A percentile compares a stretch with the other conserved stretches of the same genome.
Conservation (phyloP, 2,888 invertebrate genomes). For the Trachelus tabidus region DNA sequence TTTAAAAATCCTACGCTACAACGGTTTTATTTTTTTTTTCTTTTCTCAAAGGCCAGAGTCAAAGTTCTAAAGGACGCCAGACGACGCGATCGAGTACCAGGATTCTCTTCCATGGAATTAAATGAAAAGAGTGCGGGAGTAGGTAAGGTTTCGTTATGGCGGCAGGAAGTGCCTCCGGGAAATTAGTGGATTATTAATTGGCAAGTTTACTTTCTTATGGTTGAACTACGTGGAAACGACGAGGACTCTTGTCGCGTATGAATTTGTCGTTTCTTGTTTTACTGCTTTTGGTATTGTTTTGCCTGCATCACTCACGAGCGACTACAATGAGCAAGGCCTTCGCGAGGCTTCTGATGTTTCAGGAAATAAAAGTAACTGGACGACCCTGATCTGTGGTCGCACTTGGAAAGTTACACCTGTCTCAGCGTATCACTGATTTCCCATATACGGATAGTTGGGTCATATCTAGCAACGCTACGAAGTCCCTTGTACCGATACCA, state of each 20-base stretch:
- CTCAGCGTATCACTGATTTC: neutral
- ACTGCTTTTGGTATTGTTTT: neutral
- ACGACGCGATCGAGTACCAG: neutral
- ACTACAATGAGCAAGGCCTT: neutral
- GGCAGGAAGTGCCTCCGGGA: constrained; percentile 15
- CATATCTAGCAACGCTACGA: too few relatives aligned
- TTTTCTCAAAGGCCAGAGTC: neutral
- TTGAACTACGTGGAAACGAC: neutral
- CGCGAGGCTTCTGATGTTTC: neutral
- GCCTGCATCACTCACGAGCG: neutral
- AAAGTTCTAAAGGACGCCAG: neutral
- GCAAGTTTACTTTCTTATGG: constrained; percentile 46
- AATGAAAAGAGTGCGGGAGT: constrained; percentile 38
- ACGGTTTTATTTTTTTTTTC: neutral
- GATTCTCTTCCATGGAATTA: constrained; percentile 29
- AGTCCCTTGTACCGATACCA: neutral
- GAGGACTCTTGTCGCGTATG: neutral
- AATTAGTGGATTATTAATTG: constrained; percentile 52
- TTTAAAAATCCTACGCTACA: neutral
- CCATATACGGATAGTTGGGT: neutral
- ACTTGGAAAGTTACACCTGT: neutral
- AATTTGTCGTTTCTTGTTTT: neutral
- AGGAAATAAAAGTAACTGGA: neutral
- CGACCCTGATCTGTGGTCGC: neutral
- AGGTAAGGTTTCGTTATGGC: neutral